A percentile compares a stretch with the other conserved stretches of the same genome.
These are phyloP conservation scores for Pungitius pungitius DNA, from an alignment of 2,113 vertebrate species.

Conservation along the genomic window DNA sequence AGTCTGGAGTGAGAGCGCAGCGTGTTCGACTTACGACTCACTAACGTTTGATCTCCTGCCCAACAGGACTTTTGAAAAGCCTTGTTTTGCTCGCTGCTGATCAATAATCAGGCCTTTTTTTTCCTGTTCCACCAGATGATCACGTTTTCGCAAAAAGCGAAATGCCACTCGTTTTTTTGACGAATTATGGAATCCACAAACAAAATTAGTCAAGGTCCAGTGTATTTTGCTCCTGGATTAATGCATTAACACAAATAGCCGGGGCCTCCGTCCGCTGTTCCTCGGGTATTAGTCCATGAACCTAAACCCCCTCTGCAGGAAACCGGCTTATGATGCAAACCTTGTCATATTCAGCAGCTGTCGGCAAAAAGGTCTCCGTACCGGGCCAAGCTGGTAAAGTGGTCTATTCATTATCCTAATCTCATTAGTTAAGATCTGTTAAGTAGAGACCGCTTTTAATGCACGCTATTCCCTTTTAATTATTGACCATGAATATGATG, in stretches of 20 bases:
- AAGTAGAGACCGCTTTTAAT: constrained; percentile 85
- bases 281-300: constrained; percentile 64
- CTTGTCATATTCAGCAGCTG: constrained; percentile 85
- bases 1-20: neutral
- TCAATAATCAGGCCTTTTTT: constrained; percentile 1
- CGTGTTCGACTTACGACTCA: too few relatives aligned
- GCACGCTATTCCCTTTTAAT: constrained; percentile 87
- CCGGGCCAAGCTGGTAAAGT: constrained; percentile 74
- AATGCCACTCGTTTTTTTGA: constrained; percentile 69
- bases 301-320: constrained; percentile 69
- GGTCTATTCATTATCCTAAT: constrained; percentile 86
- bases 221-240: constrained; percentile 65
- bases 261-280: constrained; percentile 65
- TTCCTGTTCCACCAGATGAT: neutral
- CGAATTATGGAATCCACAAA: constrained; percentile 71
- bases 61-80: neutral
- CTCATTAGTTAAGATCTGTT: constrained; percentile 88
- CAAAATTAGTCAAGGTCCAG: constrained; percentile 65
- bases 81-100: neutral
- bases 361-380: constrained; percentile 74
- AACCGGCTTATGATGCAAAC: constrained; percentile 79
- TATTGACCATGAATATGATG: constrained; percentile 86
- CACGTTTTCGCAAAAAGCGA: constrained; percentile 54
- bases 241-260: constrained; percentile 71
- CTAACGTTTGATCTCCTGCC: constrained; percentile 15